Conservation (phyloP, 2,113 vertebrate species). For the Eolophus roseicapilla region DNA sequence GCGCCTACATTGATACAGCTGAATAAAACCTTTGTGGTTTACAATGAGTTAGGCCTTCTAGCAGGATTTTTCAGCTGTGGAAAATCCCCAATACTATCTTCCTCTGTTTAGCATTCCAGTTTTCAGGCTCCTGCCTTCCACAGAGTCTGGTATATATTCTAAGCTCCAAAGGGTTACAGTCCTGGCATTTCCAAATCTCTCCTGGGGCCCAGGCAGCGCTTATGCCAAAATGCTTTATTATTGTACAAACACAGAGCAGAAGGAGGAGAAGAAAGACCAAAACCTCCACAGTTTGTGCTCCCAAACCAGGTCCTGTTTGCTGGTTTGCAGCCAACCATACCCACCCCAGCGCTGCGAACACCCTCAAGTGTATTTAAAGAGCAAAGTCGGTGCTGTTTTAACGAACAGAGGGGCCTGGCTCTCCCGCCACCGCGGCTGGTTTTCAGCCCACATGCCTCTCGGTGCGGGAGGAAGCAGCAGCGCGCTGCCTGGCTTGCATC, state of each 20-base stretch:
- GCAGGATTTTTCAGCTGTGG: neutral
- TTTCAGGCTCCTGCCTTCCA: neutral
- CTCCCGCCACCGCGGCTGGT: neutral
- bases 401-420: accelerated
- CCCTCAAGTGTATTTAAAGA: neutral
- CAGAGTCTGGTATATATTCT: neutral
- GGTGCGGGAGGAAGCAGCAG: neutral
- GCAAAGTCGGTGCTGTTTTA: accelerated
- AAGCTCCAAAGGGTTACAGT: neutral
- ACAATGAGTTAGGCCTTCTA: neutral
- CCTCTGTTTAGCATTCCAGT: neutral
- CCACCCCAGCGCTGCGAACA: accelerated
- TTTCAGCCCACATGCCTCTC: accelerated
- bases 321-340: neutral
- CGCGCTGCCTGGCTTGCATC: neutral
- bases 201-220: neutral
- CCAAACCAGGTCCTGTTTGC: neutral
- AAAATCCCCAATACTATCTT: neutral
- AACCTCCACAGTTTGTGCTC: neutral
- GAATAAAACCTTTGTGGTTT: neutral
- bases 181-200: neutral
- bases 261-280: neutral
- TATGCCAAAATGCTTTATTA: constrained; percentile 22
- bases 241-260: neutral
- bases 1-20: accelerated